Evolutionary conservation across 2,797 vertebrate species (phyloP).

Genomic region (Hemitrygon akajei): DNA sequence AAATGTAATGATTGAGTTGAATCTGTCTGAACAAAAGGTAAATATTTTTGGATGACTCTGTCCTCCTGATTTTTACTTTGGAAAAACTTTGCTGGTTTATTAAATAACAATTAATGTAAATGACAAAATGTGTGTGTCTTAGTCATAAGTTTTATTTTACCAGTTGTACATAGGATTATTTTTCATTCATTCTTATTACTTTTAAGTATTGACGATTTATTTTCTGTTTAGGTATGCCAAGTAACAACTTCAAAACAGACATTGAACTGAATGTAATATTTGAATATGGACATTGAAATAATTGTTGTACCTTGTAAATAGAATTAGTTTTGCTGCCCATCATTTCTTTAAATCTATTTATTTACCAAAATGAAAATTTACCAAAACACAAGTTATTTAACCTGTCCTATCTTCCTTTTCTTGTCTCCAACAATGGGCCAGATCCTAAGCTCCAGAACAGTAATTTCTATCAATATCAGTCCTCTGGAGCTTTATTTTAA

Average conservation of each 20-base stretch:
- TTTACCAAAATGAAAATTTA: not conserved
- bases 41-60: not conserved
- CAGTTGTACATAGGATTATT: not conserved
- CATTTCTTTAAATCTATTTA: not conserved
- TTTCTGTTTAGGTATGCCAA: slow-evolving; percentile 35
- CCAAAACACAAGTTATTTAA: no score
- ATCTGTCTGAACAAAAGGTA: not conserved
- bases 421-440: no score
- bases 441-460: no score
- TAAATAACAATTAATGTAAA: not conserved
- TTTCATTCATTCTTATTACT: not conserved
- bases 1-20: not conserved
- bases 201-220: not conserved
- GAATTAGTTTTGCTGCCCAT: not conserved
- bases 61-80: not conserved
- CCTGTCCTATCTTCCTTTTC: no score
- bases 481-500: no score
- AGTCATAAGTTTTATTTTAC: slow-evolving; percentile 13
- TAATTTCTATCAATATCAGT: no score
- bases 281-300: not conserved
- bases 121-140: slow-evolving; percentile 9
- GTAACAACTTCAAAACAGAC: not conserved
- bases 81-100: not conserved
- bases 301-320: not conserved
- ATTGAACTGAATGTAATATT: not conserved